Base-by-base conservation (phyloP, 2,113 vertebrate species). In the Macrotis lagotis region DNA sequence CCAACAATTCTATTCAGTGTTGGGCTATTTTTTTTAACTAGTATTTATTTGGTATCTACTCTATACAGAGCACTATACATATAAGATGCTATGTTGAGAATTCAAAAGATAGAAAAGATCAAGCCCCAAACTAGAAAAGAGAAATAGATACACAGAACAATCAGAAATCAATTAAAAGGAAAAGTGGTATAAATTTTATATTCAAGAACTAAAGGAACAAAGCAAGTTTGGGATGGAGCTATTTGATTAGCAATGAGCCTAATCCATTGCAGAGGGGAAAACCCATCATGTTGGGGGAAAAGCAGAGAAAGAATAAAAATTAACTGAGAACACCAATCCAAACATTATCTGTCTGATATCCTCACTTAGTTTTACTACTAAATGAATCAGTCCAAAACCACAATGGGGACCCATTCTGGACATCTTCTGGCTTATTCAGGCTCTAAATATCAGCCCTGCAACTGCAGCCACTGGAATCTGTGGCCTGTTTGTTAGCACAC, bases 401-500 rank as follows among this genome's bases (percentile, higher is more conserved):
- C 66, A 25, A 10, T 66, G 51, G 10, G 51, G 51, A 49, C n/a
- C 24, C 89, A 2, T 10, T 49, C 92, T 3, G 47, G 28, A 47
- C 11, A 44, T 44, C 28, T 16, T 48, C 49, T 19, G 3, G 51
- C 22, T 92, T 91, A 25, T 51, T 49, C 12, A 88, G 47, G 12
- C 9, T 66, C 14, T 74, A 92, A 59, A 44, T 10, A 48, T 74
- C 52, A 31, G 50, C 1, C 51, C 7, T 4, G 10, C 50, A 89
- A 51, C 25, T 28, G 51, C 2, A 6, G 90, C 8, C 92, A 94
- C 92, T 94, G 92, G 94, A 95, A 91, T 37, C 53, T 19, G 88
- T 95, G 74, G 51, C 16, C 91, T 96, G 92, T 97, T 97, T 96
- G 96, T 90, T 94, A 55, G 96, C 90, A 92, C 47, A 96, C 95